Base-by-base conservation (phyloP, 2,113 vertebrate species). In the Nothobranchius furzeri region DNA sequence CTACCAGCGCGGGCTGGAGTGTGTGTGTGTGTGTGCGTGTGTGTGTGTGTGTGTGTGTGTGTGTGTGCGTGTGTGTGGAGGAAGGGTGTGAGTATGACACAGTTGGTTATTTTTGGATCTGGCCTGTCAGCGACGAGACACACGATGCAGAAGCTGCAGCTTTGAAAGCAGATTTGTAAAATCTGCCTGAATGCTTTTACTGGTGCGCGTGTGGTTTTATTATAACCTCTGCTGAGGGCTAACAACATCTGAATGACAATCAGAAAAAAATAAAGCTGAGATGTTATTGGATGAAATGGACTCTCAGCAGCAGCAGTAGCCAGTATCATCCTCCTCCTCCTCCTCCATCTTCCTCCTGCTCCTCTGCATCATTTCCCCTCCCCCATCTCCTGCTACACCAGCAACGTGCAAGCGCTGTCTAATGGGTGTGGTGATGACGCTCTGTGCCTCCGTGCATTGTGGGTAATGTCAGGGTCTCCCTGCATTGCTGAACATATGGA, bases 361-460 rank as follows among this genome's bases (percentile, higher is more conserved):
- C 63, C 42, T 78, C 66, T 52, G 48, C 69, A 69, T 86, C 68
- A 74, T 72, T 71, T 79, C 84, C 85, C 86, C 79, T 83, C 84
- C 79, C 85, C 88, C 80, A 85, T 62, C 69, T 57, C 74, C 46
- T 81, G 71, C 79, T 83, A 80, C 80, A 72, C 80, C 77, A 82
- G 81, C 65, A 48, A 60, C 63, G 60, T 76, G 64, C 60, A 9
- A 63, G 79, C 76, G 79, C 68, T 48, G 76, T 67, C 78, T 86
- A 73, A 85, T 87, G 90, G 92, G 89, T 87, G 93, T 91, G 91
- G 91, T 83, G 83, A 82, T 92, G 91, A 92, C 64, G 74, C 62
- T 53, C 55, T 64, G 54, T 64, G 77, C 79, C 64, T 70, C 64
- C 7, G 6, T 90, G 91, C 90, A 93, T 90, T 90, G 64, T 93